Base-by-base conservation (phyloP, 1,140 invertebrate genomes). In the Penaeus indicus region DNA sequence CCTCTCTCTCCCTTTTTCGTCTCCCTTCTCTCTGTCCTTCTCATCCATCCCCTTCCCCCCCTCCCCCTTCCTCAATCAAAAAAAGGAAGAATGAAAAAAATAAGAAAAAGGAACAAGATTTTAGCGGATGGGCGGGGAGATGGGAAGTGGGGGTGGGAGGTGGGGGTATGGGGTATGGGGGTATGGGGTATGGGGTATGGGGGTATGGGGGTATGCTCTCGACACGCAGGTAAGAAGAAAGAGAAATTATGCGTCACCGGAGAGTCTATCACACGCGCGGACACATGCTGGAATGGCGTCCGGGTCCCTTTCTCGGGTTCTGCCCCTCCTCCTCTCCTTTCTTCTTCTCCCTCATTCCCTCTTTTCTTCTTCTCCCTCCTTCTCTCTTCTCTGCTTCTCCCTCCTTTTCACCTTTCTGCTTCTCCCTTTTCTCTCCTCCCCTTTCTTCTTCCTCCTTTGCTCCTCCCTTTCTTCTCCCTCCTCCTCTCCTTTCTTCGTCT, bases 211-310 rank as follows among this genome's bases (percentile, higher is more conserved):
- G 69, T 25, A n/a, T 16, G 62, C 72, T 64, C 61, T 38, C 77
- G 85, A 86, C 85, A 64, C 85, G 61, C 85, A 86, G 85, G 85
- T 86, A 86, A n/a, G 75, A 86, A 86, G 81, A 86, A 80, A 86
- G 77, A 86, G 81, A 78, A 86, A 86, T 86, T 86, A 86, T 86
- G 85, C 81, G 85, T 86, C 85, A 86, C 85, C 69, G 69, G 72
- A 61, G 72, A 80, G 85, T 86, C 85, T 86, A 86, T 86, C 85
- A 86, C 85, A 75, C 27, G 54, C 72, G 85, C 69, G n/a, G n/a
- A n/a, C n/a, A n/a, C n/a, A n/a, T n/a, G n/a, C n/a, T n/a, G n/a
- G n/a, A n/a, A n/a, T n/a, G n/a, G n/a, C n/a, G n/a, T n/a, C n/a
- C 69, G 61, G 69, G 85, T 86, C 75, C 85, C 79, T 86, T 86